Evolutionary conservation across 2,888 invertebrate species (phyloP), one percentile per base, ranked within the genome.

Genomic region (Parasteatoda lunata): DNA sequence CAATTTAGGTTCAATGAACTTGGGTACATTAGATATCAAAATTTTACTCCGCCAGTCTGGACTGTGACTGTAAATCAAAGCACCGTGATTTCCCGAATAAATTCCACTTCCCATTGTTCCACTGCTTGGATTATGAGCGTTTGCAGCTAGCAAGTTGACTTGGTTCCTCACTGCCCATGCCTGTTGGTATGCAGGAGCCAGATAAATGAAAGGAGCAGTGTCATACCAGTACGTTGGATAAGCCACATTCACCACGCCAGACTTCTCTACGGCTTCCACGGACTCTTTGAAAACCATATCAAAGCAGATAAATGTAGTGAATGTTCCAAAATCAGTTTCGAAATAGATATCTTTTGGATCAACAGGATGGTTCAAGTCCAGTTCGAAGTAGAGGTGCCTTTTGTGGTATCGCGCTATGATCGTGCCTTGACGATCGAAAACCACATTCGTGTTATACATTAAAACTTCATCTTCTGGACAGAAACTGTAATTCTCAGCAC

Each of bases 271-370:
- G 11, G 94, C 92, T 87, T 93, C 93, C 8, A 95, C 92, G 0
- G 97, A 96, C 5, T 94, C 92, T 90, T 95, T 93, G 92, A 95
- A 97, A 89, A 96, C 91, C 9, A 97, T 94, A 91, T 97, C 97
- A 91, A 97, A 97, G 91, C 97, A 97, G 70, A 95, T 95, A 91
- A 96, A 95, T 89, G 95, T 94, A 0, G 96, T 96, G 91, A 97
- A 96, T 9, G 93, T 94, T 0, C 95, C 95, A 90, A 96, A 96
- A 91, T 96, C 96, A 0, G 96, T 95, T 4, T 91, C 92, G 90
- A 96, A 96, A 8, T 93, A 91, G 0, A 94, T 93, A 1, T 94
- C 89, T 72, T 95, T 94, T 0, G 94, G 92, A 54, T 91, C 82
- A 7, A 88, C 75, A 0, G 92, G 91, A 0, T 80, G 92, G 89